Evolutionary conservation across 2,113 vertebrate species (phyloP), one percentile per base, ranked within the genome.

Genomic region (Lamprotornis superbus): DNA sequence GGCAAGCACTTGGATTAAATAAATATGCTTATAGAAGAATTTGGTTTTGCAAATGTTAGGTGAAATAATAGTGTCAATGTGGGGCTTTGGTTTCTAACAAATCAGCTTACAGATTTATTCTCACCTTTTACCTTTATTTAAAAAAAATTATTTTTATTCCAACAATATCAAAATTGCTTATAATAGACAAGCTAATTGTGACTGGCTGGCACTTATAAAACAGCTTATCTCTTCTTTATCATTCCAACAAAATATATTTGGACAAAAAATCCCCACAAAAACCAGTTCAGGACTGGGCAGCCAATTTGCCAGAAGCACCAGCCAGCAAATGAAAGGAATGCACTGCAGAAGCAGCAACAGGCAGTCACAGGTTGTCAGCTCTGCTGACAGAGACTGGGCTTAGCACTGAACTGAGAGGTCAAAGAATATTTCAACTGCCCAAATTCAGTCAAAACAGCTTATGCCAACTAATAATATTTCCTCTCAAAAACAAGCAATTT

Each of bases 391-490:
- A 76, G 24, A 28, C 40, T 15, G 44, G 57, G 40, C 79, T 80
- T 31, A 57, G 39, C 1, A 0, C 46, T 64, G 2, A 46, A n/a
- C 37, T 9, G 15, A 76, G 15, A 50, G 22, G 28, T 21, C 68
- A 83, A 39, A 35, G 35, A 47, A 1, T 10, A 91, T 40, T 89
- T 77, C 67, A 33, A 16, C 0, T 65, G 44, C 40, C 64, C 25
- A 47, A 93, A 79, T n/a, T 56, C 61, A 78, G 46, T 39, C 79
- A 87, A 59, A 93, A 47, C 3, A 59, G 35, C 25, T 33, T 27
- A 8, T 25, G 15, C 35, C 55, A 83, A 44, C 31, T 44, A 71
- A 68, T 16, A 15, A 47, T 42, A 16, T 39, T 46, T 35, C 15
- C n/a, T 68, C 23, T 18, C 7, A 19, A 61, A 67, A 82, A 35